These are phyloP conservation scores for Himalopsyche phryganea DNA, from an alignment of 1,140 invertebrate genomes.

Conservation along the genomic window DNA sequence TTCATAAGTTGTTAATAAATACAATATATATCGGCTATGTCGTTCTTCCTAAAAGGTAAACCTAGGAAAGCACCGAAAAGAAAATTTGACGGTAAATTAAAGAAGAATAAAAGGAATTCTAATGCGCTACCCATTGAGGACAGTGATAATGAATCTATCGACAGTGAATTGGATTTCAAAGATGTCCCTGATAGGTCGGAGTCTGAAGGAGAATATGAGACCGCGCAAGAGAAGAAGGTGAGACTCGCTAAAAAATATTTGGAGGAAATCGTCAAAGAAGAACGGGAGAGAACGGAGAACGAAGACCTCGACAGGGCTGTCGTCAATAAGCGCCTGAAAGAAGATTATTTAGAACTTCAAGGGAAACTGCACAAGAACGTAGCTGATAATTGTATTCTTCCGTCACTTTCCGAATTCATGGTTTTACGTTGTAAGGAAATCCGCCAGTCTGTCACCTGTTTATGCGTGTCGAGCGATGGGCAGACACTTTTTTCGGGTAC, in stretches of 20 bases:
- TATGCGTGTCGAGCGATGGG: slow-evolving; percentile 73
- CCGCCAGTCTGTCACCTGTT: slow-evolving; percentile 74
- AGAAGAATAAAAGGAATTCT: slow-evolving; percentile 42
- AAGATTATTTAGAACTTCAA: slow-evolving; percentile 81
- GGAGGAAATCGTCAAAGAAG: slow-evolving; percentile 79
- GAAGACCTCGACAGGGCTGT: slow-evolving; percentile 65
- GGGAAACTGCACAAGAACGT: slow-evolving; percentile 73
- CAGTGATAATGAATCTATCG: slow-evolving; percentile 52
- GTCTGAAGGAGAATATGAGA: slow-evolving; percentile 72
- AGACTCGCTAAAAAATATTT: slow-evolving; percentile 86
- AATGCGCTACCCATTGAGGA: slow-evolving; percentile 45
- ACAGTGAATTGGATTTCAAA: slow-evolving; percentile 48
- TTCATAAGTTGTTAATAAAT: background rate
- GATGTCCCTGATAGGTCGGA: slow-evolving; percentile 55
- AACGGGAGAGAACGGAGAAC: slow-evolving; percentile 64
- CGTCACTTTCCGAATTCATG: slow-evolving; percentile 47
- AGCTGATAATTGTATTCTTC: slow-evolving; percentile 62
- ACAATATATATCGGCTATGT: slow-evolving; percentile 35
- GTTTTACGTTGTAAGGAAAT: slow-evolving; percentile 70
- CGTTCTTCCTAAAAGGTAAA: slow-evolving; percentile 62
- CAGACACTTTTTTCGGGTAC: slow-evolving; percentile 77
- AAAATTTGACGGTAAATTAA: slow-evolving; percentile 46
- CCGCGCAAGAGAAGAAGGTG: slow-evolving; percentile 84
- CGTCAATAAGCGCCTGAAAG: slow-evolving; percentile 68
- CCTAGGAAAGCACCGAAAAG: slow-evolving; percentile 53